These are phyloP conservation scores for Cotesia typhae DNA, from an alignment of 1,140 invertebrate genomes.

Conservation along the genomic window DNA sequence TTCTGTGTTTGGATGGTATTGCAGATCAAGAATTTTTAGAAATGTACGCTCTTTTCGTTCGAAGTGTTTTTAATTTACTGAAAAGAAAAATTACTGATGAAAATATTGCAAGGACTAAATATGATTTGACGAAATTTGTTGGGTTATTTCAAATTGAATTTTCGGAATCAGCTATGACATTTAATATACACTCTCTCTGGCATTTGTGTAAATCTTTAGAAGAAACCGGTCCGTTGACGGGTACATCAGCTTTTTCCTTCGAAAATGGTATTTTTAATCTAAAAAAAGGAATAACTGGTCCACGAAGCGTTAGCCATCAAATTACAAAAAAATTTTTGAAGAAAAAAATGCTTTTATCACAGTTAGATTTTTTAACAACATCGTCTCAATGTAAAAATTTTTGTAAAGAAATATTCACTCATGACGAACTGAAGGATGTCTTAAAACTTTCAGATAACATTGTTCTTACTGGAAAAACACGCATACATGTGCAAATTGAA, in stretches of 20 bases:
- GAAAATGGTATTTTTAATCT: conserved; percentile 25
- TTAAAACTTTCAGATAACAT: not conserved
- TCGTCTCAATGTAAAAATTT: not conserved
- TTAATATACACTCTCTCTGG: conserved; percentile 27
- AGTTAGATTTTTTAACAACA: not conserved
- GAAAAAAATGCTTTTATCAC: not conserved
- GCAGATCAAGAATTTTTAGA: too few relatives aligned
- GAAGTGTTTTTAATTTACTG: conserved; percentile 18
- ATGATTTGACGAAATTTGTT: conserved; percentile 26
- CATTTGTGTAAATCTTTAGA: conserved; percentile 19
- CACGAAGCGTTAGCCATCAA: conserved; percentile 21
- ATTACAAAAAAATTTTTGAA: conserved; percentile 9
- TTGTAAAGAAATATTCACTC: not conserved
- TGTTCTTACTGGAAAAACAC: conserved; percentile 4
- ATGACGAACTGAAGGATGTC: not conserved
- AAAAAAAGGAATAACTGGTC: conserved; percentile 20
- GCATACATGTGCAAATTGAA: not conserved
- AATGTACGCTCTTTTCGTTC: conserved; percentile 18
- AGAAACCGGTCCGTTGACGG: conserved; percentile 20
- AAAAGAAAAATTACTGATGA: conserved; percentile 26
- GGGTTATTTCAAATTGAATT: conserved; percentile 25
- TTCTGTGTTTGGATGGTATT: too few relatives aligned
- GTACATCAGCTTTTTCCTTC: conserved; percentile 28
- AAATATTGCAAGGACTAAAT: conserved; percentile 17
- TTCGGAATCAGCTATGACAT: conserved; percentile 15